Base-by-base conservation (phyloP, 2,888 invertebrate species). In the Ernsta delagoae region DNA sequence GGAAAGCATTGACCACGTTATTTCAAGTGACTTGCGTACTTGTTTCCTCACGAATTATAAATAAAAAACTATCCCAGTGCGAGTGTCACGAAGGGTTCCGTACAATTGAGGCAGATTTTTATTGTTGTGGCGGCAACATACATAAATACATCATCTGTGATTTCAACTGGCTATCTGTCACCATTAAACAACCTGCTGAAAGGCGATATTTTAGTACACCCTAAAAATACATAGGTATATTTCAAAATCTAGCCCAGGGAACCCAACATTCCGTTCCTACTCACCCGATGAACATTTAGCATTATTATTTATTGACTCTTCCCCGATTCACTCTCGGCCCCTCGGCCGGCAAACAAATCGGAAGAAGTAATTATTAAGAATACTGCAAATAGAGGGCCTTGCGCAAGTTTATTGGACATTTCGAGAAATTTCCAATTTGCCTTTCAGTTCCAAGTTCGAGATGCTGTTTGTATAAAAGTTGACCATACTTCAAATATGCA, bases 361-460 rank as follows among this genome's bases (percentile, higher is more conserved):
- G 88, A 90, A 90, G 85, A 92, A 88, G 90, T 92, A 92, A 92
- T 92, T 90, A 92, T 92, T 91, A 90, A 91, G 90, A 88, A 92
- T 90, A 89, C 85, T 82, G 88, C 83, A 90, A 92, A 92, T 86
- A 91, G 82, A 83, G 87, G 85, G 85, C 77, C 79, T 83, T 81
- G 75, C 77, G 78, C 81, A 80, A 82, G 80, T 83, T 88, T 86
- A 84, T 85, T 86, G 77, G 79, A 82, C 76, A 78, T 79, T 83
- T 81, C 70, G 79, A 82, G 79, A 75, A 72, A 75, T 77, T 76
- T 71, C 53, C 69, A 41, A 69, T 69, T 63, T 50, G 63, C 31
- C 59, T 59, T 48, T 24, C 50, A 16, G 39, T 34, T 31, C 8
- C 45, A n/a, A 45, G 12, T 45, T 56, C 45, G 24, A 56, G 65